Evolutionary conservation across 2,888 invertebrate genomes (phyloP), one percentile per base, ranked within the genome.

Genomic region (Drosophila neotestacea): DNA sequence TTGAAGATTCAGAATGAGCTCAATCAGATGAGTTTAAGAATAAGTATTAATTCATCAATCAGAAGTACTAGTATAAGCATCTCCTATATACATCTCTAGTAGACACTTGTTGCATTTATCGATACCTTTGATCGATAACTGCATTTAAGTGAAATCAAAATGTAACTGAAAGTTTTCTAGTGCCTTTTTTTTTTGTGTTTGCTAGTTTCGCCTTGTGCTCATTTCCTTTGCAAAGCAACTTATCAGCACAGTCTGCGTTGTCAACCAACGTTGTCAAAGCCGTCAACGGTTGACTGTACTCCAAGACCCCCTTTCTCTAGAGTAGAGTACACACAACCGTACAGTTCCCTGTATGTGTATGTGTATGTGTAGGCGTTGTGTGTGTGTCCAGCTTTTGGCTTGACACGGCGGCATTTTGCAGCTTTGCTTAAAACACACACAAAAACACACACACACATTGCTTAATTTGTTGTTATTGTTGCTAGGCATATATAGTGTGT

Each of bases 321-420:
- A 9, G n/a, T 30, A 39, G 30, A 36, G 13, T 32, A 39, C 48
- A 42, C 52, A 44, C 22, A 22, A 22, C 22, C 3, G 22, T 3
- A 2, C 1, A 22, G 22, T 22, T 22, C 22, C 22, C 22, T 22
- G 22, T 22, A 22, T 16, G 9, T 39, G 27, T 27, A 4, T 22
- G 28, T 27, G 6, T 22, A 13, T 28, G 52, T 51, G 51, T 39
- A 10, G 52, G 54, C 13, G 30, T 54, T 46, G 30, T 70, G 61
- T 77, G 77, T 77, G 58, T 78, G 80, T 78, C 78, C 67, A 79
- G 77, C 69, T 64, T 74, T 68, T 56, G 77, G 69, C 72, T 63
- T 71, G 74, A 41, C 63, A 71, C 71, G 67, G 73, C 73, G 70
- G 70, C 72, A 72, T 65, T 73, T 71, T 71, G 70, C 72, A 67